phyloP scores from a whole-genome alignment of 2,888 invertebrate genomes.

The Iselma pallidipennis region DNA sequence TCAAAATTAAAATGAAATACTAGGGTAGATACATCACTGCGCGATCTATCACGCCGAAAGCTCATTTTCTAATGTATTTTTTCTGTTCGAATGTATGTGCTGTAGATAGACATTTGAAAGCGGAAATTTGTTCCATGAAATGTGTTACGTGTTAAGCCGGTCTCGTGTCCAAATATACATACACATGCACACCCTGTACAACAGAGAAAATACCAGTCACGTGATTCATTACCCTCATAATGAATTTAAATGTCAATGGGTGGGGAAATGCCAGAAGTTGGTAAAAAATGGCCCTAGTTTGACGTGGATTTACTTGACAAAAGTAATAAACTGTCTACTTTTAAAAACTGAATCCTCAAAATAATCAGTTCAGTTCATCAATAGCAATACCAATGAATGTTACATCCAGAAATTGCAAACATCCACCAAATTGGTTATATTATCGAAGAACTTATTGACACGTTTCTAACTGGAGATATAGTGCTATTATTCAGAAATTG shows the following conservation, averaged over 20 bases:
- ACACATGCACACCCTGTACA: slow-evolving; percentile 3
- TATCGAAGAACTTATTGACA: neutral
- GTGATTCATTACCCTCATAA: slow-evolving; percentile 21
- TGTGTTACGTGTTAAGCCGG: slow-evolving; percentile 34
- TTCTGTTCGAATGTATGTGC: slow-evolving; percentile 29
- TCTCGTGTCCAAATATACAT: slow-evolving; percentile 18
- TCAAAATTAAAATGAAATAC: no score
- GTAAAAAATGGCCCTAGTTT: neutral
- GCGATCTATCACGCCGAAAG: slow-evolving; percentile 34
- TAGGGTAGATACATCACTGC: neutral
- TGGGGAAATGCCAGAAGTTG: neutral
- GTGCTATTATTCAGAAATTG: neutral
- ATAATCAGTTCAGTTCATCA: neutral
- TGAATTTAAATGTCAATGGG: slow-evolving; percentile 22
- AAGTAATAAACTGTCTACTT: neutral
- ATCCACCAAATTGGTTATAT: neutral
- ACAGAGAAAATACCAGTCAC: slow-evolving; percentile 20
- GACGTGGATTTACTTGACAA: neutral
- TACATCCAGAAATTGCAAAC: neutral
- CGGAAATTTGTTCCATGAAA: slow-evolving; percentile 43
- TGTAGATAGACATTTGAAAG: slow-evolving; percentile 41
- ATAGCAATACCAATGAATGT: neutral
- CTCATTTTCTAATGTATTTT: slow-evolving; percentile 33
- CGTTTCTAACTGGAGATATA: neutral
- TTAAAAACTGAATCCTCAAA: neutral